Evolutionary conservation across 1,140 invertebrate genomes (phyloP), one percentile per base, ranked within the genome.

Genomic region (Pentalonia nigronervosa): DNA sequence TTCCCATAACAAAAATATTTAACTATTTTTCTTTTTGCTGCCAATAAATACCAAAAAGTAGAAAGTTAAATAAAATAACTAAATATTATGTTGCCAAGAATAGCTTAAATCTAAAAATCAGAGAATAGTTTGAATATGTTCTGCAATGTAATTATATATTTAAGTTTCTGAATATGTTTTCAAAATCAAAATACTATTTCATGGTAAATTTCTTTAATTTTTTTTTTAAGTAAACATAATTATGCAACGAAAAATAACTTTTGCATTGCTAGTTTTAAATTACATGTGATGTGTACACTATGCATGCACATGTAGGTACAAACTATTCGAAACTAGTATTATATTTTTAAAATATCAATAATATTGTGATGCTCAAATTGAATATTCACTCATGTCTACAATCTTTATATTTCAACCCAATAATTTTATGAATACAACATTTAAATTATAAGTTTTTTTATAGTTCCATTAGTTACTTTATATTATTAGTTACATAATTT

Each of bases 271-370:
- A n/a, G 60, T n/a, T n/a, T 30, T 30, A 76, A 76, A 76, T 76
- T 76, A 76, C n/a, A 76, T 76, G 60, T n/a, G 11, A 76, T 76
- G 60, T 76, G 17, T 76, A 30, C 14, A 76, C 1, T 76, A 6
- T 76, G 60, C 14, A 76, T 6, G 11, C n/a, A 67, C 11, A n/a
- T 17, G n/a, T 76, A 76, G 41, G 41, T 20, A 60, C 25, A 60
- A 30, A 30, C n/a, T n/a, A 30, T 76, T 4, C n/a, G 30, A 76
- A 76, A 76, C 30, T 34, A 76, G 30, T 76, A 7, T 76, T 9
- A 76, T 76, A 76, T 76, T 76, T 76, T 76, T n/a, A 17, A 76
- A 76, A 76, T n/a, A 76, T 76, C 60, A 76, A 76, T 76, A 76
- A 76, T n/a, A n/a, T 76, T 76, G n/a, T 76, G n/a, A 76, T 6